Conservation (phyloP, 30 jellyfish, hydroid and myxozoan genomes). For the Nemopilema nomurai region DNA sequence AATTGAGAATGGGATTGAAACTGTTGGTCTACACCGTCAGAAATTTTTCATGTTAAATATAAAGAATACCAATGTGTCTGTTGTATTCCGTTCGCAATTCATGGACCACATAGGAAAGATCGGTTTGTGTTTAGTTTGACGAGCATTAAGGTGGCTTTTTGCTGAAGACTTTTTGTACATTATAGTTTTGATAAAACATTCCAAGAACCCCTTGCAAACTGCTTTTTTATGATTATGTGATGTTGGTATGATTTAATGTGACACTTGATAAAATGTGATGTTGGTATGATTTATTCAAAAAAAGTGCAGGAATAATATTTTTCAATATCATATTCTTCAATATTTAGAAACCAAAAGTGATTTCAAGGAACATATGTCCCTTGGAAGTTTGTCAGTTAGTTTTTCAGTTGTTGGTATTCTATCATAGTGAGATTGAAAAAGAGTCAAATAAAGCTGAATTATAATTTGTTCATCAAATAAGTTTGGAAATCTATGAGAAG, state of each 20-base stretch:
- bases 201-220: neutral
- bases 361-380: neutral
- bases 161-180: neutral
- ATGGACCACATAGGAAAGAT: neutral
- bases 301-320: neutral
- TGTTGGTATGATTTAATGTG: no score
- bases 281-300: neutral
- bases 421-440: no score
- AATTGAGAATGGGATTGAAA: neutral
- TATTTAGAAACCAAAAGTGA: neutral
- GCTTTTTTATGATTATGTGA: neutral
- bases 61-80: neutral
- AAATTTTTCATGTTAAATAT: neutral
- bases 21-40: neutral
- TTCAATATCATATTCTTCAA: neutral
- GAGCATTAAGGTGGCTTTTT: neutral
- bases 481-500: no score
- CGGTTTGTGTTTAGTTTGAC: neutral
- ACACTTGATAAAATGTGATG: neutral
- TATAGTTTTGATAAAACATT: no score
- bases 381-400: no score
- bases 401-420: no score
- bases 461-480: no score
- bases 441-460: no score
- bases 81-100: neutral